These are phyloP conservation scores for Archilochus colubris DNA, from an alignment of 2,113 vertebrate species.

Conservation along the genomic window DNA sequence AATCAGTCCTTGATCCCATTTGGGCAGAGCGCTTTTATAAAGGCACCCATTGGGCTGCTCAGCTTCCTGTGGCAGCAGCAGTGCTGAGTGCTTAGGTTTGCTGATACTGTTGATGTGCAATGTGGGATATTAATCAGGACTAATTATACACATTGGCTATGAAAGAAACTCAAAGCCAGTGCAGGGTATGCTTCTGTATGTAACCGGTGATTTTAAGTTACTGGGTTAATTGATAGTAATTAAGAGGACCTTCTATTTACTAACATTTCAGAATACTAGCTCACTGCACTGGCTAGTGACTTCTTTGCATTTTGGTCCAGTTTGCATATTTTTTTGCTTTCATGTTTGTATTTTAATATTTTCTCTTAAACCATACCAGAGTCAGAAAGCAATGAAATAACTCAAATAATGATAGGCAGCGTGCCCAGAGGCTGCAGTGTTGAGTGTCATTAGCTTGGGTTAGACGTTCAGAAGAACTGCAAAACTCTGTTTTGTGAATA, in stretches of 20 bases:
- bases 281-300: neutral
- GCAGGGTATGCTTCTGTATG: conserved; percentile 70
- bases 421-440: neutral
- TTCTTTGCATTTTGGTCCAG: neutral
- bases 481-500: neutral
- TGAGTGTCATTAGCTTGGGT: neutral
- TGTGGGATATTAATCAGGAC: conserved; percentile 89
- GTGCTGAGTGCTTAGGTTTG: conserved; percentile 75
- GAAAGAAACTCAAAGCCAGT: conserved; percentile 75
- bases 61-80: conserved; percentile 73
- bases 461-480: neutral
- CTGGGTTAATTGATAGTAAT: conserved; percentile 76
- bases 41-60: conserved; percentile 58
- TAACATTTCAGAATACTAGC: conserved; percentile 55
- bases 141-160: conserved; percentile 86
- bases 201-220: conserved; percentile 80
- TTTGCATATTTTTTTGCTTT: neutral
- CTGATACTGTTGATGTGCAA: conserved; percentile 86
- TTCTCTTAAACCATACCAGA: neutral
- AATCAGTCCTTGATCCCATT: conserved; percentile 71
- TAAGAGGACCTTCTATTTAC: conserved; percentile 68
- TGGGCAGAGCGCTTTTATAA: conserved; percentile 74
- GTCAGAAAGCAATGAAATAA: neutral
- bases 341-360: neutral
- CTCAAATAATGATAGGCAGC: neutral